These are phyloP conservation scores for Kobus ellipsiprymnus DNA, from an alignment of 2,113 vertebrate genomes.

Conservation along the genomic window DNA sequence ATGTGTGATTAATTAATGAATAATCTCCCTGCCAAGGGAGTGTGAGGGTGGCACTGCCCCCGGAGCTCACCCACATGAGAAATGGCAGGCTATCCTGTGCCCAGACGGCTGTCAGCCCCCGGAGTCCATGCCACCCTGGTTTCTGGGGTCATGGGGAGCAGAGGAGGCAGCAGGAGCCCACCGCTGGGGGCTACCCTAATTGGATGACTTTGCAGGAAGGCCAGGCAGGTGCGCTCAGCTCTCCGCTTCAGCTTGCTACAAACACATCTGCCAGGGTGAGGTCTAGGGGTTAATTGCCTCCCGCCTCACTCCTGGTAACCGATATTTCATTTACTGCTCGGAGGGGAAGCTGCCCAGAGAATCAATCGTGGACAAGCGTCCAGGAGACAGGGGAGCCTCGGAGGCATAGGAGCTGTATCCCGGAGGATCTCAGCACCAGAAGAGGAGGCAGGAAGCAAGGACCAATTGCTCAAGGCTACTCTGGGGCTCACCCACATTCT, in stretches of 20 bases:
- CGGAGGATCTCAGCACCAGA: neutral
- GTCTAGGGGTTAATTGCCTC: constrained; percentile 75
- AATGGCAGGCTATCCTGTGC: neutral
- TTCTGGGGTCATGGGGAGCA: constrained; percentile 2
- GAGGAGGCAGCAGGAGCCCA: constrained; percentile 12
- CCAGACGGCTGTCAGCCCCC: neutral
- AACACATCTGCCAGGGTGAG: constrained; percentile 52
- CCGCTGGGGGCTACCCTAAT: constrained; percentile 61
- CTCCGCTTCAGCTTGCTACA: constrained; percentile 43
- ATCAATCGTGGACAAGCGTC: constrained; percentile 63
- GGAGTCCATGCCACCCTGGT: neutral
- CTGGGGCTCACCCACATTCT: neutral
- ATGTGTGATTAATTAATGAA: constrained; percentile 46
- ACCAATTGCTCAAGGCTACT: neutral
- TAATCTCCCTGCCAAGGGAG: neutral
- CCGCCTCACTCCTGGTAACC: constrained; percentile 68
- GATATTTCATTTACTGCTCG: constrained; percentile 73
- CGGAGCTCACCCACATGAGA: neutral
- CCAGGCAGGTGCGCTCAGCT: constrained; percentile 49
- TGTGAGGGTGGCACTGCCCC: neutral
- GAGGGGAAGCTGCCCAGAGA: constrained; percentile 67
- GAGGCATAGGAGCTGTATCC: neutral
- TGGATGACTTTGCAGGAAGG: constrained; percentile 65
- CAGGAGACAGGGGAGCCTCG: neutral
- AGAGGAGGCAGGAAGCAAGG: neutral